These are phyloP conservation scores for Phalloptychus januarius DNA, from an alignment of 2,797 vertebrate species.

Conservation along the genomic window DNA sequence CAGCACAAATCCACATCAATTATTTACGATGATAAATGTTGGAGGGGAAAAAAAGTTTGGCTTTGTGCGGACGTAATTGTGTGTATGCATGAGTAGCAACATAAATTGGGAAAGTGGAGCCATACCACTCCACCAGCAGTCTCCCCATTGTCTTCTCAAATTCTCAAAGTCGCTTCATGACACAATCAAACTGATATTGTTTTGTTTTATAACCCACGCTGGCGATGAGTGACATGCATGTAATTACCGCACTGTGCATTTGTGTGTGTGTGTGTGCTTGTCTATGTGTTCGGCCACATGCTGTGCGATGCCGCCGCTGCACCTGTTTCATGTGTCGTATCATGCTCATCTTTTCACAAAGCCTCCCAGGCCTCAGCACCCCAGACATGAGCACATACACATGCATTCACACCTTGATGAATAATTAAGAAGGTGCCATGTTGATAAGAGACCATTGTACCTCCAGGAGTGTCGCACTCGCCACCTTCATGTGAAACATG, in stretches of 20 bases:
- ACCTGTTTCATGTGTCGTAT: slow-evolving; percentile 72
- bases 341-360: slow-evolving; percentile 58
- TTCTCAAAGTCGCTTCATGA: slow-evolving; percentile 42
- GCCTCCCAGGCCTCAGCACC: slow-evolving; percentile 45
- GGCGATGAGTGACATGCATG: slow-evolving; percentile 49
- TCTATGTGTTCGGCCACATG: slow-evolving; percentile 50
- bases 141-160: slow-evolving; percentile 52
- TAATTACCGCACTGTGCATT: slow-evolving; percentile 21
- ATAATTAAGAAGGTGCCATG: slow-evolving; percentile 72
- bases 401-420: slow-evolving; percentile 58
- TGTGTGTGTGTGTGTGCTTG: slow-evolving; percentile 10
- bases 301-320: slow-evolving; percentile 53
- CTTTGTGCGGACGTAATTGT: slow-evolving; percentile 16
- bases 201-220: slow-evolving; percentile 56
- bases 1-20: slow-evolving; percentile 57
- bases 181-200: slow-evolving; percentile 54
- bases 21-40: slow-evolving; percentile 68
- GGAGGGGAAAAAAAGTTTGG: slow-evolving; percentile 21
- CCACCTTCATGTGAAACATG: slow-evolving; percentile 51
- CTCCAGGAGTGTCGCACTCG: slow-evolving; percentile 57
- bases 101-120: slow-evolving; percentile 40
- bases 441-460: slow-evolving; percentile 61
- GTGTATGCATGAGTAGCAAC: slow-evolving; percentile 30
- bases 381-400: slow-evolving; percentile 39
- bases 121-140: slow-evolving; percentile 20